Percentiles rank a stretch among this genome's conserved stretches.
Evolutionary conservation across 2,797 vertebrate species (phyloP).

Genomic region (Gymnoscopelus microlampas): DNA sequence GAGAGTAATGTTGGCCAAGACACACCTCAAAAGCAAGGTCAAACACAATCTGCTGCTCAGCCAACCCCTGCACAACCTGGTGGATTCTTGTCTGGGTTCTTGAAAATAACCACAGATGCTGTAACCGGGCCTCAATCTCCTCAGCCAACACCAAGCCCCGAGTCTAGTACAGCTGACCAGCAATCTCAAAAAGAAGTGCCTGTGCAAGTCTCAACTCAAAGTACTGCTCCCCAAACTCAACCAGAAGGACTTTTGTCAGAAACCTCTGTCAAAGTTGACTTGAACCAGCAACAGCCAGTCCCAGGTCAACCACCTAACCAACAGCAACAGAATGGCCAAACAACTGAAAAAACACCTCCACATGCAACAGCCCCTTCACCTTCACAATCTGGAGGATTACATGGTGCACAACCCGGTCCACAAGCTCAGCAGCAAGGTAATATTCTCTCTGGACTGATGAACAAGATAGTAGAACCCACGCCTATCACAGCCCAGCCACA

Average conservation of each 20-base stretch:
- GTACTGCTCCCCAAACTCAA: slow-evolving; percentile 25
- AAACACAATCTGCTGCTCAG: slow-evolving; percentile 38
- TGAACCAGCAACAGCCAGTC: slow-evolving; percentile 38
- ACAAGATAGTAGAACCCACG: slow-evolving; percentile 72
- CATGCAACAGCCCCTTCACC: slow-evolving; percentile 40
- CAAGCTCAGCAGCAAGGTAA: slow-evolving; percentile 74
- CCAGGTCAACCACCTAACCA: slow-evolving; percentile 47
- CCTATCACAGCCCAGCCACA: slow-evolving; percentile 54
- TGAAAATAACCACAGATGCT: slow-evolving; percentile 76
- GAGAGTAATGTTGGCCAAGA: slow-evolving; percentile 45
- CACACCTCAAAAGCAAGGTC: slow-evolving; percentile 44
- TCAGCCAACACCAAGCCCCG: slow-evolving; percentile 48
- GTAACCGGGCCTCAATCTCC: slow-evolving; percentile 60
- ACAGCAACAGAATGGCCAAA: slow-evolving; percentile 38
- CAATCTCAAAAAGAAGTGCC: slow-evolving; percentile 32
- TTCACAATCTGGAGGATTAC: slow-evolving; percentile 72
- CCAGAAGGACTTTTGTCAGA: slow-evolving; percentile 63
- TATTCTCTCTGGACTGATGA: slow-evolving; percentile 76
- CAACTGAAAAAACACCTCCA: slow-evolving; percentile 31
- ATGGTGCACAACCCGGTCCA: slow-evolving; percentile 62
- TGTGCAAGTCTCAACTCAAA: slow-evolving; percentile 40
- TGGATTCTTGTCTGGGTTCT: slow-evolving; percentile 78
- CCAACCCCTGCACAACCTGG: slow-evolving; percentile 40
- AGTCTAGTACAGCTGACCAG: slow-evolving; percentile 31
- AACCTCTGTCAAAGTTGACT: slow-evolving; percentile 5